These are phyloP conservation scores for Deilephila porcellus DNA, from an alignment of 2,888 invertebrate genomes.

Conservation along the genomic window DNA sequence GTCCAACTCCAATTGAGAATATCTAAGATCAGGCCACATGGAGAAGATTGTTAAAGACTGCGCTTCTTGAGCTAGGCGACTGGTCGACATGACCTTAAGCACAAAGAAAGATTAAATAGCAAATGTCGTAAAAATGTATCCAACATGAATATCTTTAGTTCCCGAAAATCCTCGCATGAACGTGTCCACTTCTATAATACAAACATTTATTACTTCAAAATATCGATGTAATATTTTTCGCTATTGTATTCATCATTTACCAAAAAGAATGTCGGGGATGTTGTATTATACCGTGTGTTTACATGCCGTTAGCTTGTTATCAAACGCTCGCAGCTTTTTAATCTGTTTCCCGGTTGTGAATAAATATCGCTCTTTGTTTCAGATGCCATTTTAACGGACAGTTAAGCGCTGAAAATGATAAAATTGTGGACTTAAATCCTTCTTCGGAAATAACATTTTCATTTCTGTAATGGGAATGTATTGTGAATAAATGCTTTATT, in stretches of 20 bases:
- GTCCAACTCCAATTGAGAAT: too few relatives aligned
- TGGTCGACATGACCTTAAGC: too few relatives aligned
- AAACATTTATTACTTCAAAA: neutral
- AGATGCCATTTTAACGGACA: constrained; percentile 33
- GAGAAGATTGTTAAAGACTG: too few relatives aligned
- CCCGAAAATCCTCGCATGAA: too few relatives aligned
- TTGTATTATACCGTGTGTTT: constrained; percentile 24
- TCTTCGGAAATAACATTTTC: neutral
- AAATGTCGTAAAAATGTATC: too few relatives aligned
- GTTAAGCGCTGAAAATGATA: constrained; percentile 4
- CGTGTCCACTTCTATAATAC: neutral
- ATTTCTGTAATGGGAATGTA: neutral
- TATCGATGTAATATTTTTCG: neutral
- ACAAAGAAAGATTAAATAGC: too few relatives aligned
- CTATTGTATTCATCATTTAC: neutral
- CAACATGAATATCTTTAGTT: too few relatives aligned
- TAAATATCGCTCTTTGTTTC: constrained; percentile 40
- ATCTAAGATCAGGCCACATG: too few relatives aligned
- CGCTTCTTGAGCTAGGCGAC: too few relatives aligned
- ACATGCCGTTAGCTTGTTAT: constrained; percentile 39
- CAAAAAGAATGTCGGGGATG: neutral
- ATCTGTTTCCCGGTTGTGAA: constrained; percentile 36
- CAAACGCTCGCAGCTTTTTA: constrained; percentile 40
- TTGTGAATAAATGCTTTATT: neutral
- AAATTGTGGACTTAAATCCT: constrained; percentile 14